A percentile compares a stretch with the other conserved stretches of the same genome.
Evolutionary conservation across 2,797 vertebrate species (phyloP).

Genomic region (Gymnothorax reevesii): DNA sequence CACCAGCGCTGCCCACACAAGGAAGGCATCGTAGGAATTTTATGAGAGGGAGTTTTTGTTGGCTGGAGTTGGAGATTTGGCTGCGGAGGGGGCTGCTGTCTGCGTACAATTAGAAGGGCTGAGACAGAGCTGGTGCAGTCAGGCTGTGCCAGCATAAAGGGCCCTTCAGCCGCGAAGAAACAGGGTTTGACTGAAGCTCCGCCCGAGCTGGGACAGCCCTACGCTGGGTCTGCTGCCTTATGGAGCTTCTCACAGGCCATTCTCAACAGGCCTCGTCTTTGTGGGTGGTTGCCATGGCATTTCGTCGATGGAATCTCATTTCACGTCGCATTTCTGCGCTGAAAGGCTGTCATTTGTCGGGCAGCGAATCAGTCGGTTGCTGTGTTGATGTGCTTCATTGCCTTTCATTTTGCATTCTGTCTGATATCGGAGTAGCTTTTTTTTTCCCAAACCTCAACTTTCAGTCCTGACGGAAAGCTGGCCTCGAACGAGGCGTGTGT

Average conservation of each 20-base stretch:
- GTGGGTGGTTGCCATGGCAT: not conserved
- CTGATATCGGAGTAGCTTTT: not conserved
- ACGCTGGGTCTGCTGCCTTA: not conserved
- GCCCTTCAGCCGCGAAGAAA: conserved; percentile 50
- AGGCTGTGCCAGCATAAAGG: conserved; percentile 43
- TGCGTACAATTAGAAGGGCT: conserved; percentile 63
- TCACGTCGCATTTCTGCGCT: not conserved
- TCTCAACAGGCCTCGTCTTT: conserved; percentile 18
- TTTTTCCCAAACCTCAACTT: not conserved
- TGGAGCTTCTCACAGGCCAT: conserved; percentile 21
- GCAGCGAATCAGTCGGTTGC: not conserved
- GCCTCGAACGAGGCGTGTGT: conserved; percentile 10
- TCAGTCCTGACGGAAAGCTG: not conserved
- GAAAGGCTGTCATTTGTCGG: not conserved
- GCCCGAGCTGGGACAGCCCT: not conserved
- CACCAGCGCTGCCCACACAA: not conserved
- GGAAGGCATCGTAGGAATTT: conserved; percentile 7
- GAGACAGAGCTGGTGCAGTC: conserved; percentile 72
- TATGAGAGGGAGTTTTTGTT: conserved; percentile 11
- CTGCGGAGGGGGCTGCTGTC: conserved; percentile 63
- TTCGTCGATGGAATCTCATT: not conserved
- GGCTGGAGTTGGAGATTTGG: conserved; percentile 41
- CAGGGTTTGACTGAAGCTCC: conserved; percentile 40
- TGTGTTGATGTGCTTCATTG: not conserved
- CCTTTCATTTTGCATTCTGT: not conserved